Conservation (phyloP, 2,888 invertebrate genomes). For the Clanis bilineata region DNA sequence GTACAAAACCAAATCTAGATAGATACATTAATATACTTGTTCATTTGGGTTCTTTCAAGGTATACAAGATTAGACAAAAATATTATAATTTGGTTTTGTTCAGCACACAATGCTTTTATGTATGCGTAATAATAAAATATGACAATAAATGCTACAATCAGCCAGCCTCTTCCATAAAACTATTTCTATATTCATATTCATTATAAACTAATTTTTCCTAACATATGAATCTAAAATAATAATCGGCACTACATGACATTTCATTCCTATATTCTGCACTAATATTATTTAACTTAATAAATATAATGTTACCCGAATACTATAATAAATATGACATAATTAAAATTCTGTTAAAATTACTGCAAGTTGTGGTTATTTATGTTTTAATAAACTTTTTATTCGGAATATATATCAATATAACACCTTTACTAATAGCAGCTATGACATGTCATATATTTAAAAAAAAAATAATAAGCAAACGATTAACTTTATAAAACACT, state of each 20-base stretch:
- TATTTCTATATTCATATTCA: background rate
- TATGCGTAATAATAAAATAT: background rate
- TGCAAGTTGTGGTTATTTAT: too few relatives aligned
- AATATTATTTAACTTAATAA: too few relatives aligned
- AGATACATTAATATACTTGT: background rate
- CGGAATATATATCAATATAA: too few relatives aligned
- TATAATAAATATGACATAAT: too few relatives aligned
- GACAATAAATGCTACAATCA: constrained; percentile 3
- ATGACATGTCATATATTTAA: background rate
- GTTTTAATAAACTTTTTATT: too few relatives aligned
- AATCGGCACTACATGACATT: background rate
- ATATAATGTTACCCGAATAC: too few relatives aligned
- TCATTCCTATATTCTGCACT: background rate
- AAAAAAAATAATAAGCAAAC: too few relatives aligned
- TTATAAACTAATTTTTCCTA: background rate
- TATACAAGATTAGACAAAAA: background rate
- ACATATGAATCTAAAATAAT: background rate
- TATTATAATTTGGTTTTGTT: background rate
- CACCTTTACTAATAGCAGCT: too few relatives aligned
- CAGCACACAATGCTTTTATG: background rate
- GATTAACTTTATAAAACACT: background rate
- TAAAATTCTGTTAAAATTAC: too few relatives aligned
- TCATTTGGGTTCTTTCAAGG: background rate
- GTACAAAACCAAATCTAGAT: background rate
- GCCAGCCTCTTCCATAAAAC: background rate